Conservation (phyloP, 2,888 invertebrate species). For the Lepidochrysops patricia region DNA sequence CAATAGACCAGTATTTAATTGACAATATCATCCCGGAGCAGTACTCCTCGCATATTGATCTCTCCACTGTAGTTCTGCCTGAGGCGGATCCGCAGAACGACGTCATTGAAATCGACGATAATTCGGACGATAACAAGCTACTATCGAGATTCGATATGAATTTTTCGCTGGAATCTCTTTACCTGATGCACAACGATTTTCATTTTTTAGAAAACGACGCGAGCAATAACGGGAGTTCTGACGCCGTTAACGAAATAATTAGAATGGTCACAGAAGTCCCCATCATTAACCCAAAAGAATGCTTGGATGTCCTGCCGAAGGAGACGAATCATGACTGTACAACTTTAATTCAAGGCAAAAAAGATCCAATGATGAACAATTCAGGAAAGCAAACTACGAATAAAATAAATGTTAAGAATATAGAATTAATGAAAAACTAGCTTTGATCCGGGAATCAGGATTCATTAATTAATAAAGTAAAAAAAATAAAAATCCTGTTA, state of each 20-base stretch:
- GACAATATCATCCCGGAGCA: conserved; percentile 62
- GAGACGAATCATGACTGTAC: conserved; percentile 44
- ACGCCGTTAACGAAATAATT: conserved; percentile 45
- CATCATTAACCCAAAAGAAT: conserved; percentile 48
- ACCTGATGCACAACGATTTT: conserved; percentile 63
- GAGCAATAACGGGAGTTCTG: conserved; percentile 39
- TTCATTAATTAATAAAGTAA: too few species aligned
- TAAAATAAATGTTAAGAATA: conserved; percentile 68
- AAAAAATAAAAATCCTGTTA: too few species aligned
- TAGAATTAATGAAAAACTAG: conserved; percentile 66
- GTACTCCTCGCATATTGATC: conserved; percentile 51
- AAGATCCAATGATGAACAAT: conserved; percentile 67
- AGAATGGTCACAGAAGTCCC: conserved; percentile 56
- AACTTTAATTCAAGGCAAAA: conserved; percentile 55
- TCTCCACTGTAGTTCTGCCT: conserved; percentile 47
- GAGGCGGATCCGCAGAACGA: conserved; percentile 55
- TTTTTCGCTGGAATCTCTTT: conserved; percentile 56
- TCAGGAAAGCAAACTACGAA: conserved; percentile 54
- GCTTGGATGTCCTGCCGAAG: conserved; percentile 31
- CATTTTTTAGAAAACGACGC: conserved; percentile 60
- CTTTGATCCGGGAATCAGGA: background rate
- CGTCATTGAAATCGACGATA: conserved; percentile 66
- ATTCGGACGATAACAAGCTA: conserved; percentile 62
- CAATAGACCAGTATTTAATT: conserved; percentile 59
- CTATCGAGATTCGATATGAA: conserved; percentile 60